These are phyloP conservation scores for Gonocerus acuteangulatus DNA, from an alignment of 2,888 invertebrate genomes.

Conservation along the genomic window DNA sequence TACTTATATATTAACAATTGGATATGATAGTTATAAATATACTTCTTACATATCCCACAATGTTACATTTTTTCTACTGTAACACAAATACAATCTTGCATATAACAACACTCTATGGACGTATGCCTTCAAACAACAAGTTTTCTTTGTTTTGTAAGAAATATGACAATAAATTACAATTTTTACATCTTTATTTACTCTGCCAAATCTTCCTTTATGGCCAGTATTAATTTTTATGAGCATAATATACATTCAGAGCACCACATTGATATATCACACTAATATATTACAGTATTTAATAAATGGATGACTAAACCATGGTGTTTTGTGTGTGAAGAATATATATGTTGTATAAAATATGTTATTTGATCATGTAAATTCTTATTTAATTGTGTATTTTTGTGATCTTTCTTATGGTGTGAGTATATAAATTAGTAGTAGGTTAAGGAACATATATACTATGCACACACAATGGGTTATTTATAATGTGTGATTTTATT, in stretches of 20 bases:
- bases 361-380: background rate
- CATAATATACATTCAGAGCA: conserved; percentile 37
- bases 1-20: conserved; percentile 26
- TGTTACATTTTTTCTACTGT: conserved; percentile 3
- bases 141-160: conserved; percentile 15
- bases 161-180: conserved; percentile 30
- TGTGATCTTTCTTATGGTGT: background rate
- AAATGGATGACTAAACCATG: conserved; percentile 9
- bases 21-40: conserved; percentile 22
- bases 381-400: too few relatives aligned
- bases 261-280: conserved; percentile 37
- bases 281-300: conserved; percentile 32
- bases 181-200: conserved; percentile 33
- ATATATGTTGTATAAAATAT: background rate
- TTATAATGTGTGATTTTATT: conserved; percentile 17
- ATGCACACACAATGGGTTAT: conserved; percentile 11
- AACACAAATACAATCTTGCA: conserved; percentile 19
- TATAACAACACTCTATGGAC: conserved; percentile 23
- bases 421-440: background rate
- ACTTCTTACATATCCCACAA: conserved; percentile 9
- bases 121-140: conserved; percentile 24
- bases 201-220: conserved; percentile 31
- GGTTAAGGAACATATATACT: background rate
- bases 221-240: conserved; percentile 34
- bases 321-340: background rate